Evolutionary conservation across 2,888 invertebrate species (phyloP), one percentile per base, ranked within the genome.

Genomic region (Drosophila anceps): DNA sequence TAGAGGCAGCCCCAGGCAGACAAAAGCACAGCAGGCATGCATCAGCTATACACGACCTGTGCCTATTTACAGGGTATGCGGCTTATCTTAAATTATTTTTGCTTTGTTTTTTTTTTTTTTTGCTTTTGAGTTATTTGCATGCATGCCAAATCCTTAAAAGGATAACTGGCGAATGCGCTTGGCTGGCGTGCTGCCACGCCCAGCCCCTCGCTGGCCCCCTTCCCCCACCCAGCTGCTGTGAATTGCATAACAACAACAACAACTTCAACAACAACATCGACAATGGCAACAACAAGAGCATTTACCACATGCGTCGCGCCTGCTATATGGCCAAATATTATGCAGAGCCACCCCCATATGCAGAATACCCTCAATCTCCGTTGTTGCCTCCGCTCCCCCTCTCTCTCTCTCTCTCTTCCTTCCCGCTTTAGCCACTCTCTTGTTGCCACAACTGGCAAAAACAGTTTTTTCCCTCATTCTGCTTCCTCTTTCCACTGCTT

Each of bases 251-350:
- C 67, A 67, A 54, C 48, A 55, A 48, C 20, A 73, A 54, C 24
- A 54, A 39, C n/a, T n/a, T n/a, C 67, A 66, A 41, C 67, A 67
- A 54, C 48, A 55, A 48, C 20, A 73, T 50, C 24, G 48, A 39
- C 50, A 63, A 60, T 24, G 24, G 24, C 24, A 24, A 35, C 39
- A 74, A 31, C 50, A 50, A 54, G 35, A 60, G 43, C 67, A 61
- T 41, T 64, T 66, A 60, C 59, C 69, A 73, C 69, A 77, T 77
- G 69, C 48, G 51, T 67, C 51, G 62, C 62, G 74, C 55, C 46
- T 61, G 74, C 64, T 39, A 48, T 44, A 74, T 74, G 79, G 62
- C 39, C 55, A 68, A 80, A 83, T 80, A 73, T 88, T 82, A 81
- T 88, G 71, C 88, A 74, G 84, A 41, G 48, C 20, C 57, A 48